phyloP scores from a whole-genome alignment of 2,888 invertebrate genomes.

The Rhodophaea formosa region DNA sequence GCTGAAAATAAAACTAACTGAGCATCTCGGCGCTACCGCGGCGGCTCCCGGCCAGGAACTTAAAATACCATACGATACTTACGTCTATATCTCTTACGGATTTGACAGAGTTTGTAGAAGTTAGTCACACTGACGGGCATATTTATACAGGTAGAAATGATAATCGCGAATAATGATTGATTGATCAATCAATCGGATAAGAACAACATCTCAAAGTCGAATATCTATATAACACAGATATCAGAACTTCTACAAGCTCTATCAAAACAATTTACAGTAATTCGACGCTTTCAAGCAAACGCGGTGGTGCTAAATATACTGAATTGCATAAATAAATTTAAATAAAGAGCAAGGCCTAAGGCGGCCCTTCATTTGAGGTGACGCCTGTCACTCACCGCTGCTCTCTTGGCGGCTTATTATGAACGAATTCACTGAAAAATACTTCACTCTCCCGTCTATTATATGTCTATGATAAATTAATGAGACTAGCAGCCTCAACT shows the following conservation, averaged over 20 bases:
- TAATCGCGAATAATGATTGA: too few relatives aligned
- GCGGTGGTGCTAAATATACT: constrained; percentile 25
- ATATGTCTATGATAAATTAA: not conserved
- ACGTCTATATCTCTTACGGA: too few relatives aligned
- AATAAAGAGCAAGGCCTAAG: constrained; percentile 1
- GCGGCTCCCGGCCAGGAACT: constrained; percentile 30
- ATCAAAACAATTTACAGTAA: too few relatives aligned
- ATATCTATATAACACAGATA: too few relatives aligned
- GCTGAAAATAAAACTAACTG: constrained; percentile 52
- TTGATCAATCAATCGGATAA: too few relatives aligned
- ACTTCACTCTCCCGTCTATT: not conserved
- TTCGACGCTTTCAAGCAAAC: too few relatives aligned
- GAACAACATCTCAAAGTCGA: too few relatives aligned
- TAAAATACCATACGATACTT: too few relatives aligned
- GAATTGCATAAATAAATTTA: constrained; percentile 13
- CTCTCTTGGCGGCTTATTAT: not conserved
- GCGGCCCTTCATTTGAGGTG: constrained; percentile 8
- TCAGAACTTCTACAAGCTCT: too few relatives aligned
- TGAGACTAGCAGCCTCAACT: not conserved
- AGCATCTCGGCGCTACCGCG: constrained; percentile 26
- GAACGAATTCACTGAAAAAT: not conserved
- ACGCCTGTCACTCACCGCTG: constrained; percentile 6
- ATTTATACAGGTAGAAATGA: too few relatives aligned
- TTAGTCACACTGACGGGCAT: too few relatives aligned
- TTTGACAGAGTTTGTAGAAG: too few relatives aligned